A percentile compares a stretch with the other conserved stretches of the same genome.
Conservation (phyloP, 2,888 invertebrate species). For the Hydrotaea cyrtoneurina region DNA sequence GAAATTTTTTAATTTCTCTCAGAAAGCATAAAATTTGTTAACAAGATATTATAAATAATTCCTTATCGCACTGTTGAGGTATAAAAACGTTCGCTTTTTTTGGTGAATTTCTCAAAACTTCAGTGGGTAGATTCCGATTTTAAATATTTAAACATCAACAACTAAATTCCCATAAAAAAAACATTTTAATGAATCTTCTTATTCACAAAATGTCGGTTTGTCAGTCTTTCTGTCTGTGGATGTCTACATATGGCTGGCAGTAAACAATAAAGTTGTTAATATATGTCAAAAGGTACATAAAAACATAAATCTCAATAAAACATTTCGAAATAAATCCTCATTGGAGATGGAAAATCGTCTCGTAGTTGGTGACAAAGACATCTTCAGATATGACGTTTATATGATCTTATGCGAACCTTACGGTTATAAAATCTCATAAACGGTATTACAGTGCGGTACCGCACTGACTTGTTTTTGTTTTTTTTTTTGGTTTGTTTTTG, state of each 20-base stretch:
- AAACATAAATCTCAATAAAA: conserved; percentile 44
- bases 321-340: background rate
- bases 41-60: conserved; percentile 46
- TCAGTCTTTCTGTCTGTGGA: background rate
- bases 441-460: background rate
- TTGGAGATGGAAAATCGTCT: background rate
- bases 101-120: background rate
- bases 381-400: background rate
- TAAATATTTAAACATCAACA: conserved; percentile 32
- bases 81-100: background rate
- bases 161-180: conserved; percentile 40
- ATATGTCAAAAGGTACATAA: conserved; percentile 8
- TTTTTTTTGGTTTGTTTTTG: background rate
- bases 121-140: conserved; percentile 31
- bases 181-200: conserved; percentile 32
- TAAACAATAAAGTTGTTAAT: conserved; percentile 30
- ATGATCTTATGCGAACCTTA: background rate
- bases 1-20: conserved; percentile 22
- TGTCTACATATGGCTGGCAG: conserved; percentile 28
- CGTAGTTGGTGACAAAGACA: background rate
- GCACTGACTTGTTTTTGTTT: background rate
- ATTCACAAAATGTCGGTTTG: background rate
- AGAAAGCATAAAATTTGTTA: conserved; percentile 51
- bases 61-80: background rate
- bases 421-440: conserved; percentile 7